phyloP scores from a whole-genome alignment of 2,113 vertebrate species.

The Entomyzon cyanotis region DNA sequence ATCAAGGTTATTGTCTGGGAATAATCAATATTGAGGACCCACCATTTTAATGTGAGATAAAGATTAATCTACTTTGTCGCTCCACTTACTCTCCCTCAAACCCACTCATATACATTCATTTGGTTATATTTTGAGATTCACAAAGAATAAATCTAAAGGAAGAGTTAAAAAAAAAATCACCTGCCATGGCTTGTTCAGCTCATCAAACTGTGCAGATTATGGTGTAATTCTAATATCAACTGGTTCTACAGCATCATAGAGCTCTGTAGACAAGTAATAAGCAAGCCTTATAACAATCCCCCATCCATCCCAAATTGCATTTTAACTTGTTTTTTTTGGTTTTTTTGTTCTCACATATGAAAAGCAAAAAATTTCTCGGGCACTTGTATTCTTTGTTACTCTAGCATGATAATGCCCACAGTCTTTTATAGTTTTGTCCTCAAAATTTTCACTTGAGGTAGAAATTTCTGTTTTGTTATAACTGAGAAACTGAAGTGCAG shows the following conservation, averaged over 20 bases:
- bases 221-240: neutral
- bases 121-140: constrained; percentile 6
- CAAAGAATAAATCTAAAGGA: neutral
- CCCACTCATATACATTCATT: neutral
- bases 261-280: neutral
- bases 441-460: neutral
- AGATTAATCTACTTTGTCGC: constrained; percentile 32
- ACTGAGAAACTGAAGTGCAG: neutral
- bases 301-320: neutral
- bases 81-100: neutral
- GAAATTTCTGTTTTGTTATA: neutral
- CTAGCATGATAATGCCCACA: too few relatives aligned
- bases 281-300: neutral
- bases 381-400: neutral
- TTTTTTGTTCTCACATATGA: neutral
- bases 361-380: neutral
- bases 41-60: neutral
- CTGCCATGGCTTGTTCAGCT: neutral
- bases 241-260: neutral
- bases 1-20: neutral
- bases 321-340: neutral
- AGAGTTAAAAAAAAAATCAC: neutral
- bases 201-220: neutral
- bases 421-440: neutral
- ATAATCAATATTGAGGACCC: neutral